phyloP scores from a whole-genome alignment of 2,888 invertebrate species.

The Lottia gigantea region DNA sequence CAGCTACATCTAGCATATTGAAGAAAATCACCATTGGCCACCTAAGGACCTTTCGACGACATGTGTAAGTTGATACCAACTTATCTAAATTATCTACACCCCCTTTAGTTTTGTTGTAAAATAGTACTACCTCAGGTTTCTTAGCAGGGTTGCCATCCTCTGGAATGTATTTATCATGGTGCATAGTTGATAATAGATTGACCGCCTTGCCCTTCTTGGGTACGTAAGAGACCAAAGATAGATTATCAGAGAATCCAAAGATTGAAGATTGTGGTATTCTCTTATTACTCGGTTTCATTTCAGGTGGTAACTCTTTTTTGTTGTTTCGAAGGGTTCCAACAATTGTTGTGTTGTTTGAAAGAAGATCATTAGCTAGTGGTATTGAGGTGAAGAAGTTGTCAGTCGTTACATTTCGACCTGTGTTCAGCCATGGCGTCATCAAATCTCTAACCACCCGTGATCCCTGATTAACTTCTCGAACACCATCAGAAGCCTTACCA shows the following conservation, averaged over 20 bases:
- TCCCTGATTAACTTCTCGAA: neutral
- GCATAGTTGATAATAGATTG: neutral
- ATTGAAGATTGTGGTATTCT: neutral
- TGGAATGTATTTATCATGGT: neutral
- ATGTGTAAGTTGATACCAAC: neutral
- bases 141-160: neutral
- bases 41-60: neutral
- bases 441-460: neutral
- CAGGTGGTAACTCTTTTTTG: neutral
- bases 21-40: neutral
- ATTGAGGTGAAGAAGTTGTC: slow-evolving; percentile 6
- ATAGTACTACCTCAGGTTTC: neutral
- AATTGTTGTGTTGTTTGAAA: slow-evolving; percentile 1
- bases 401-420: neutral
- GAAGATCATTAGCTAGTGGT: neutral
- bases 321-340: neutral
- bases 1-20: neutral
- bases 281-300: neutral
- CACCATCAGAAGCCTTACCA: neutral
- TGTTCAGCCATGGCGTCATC: neutral
- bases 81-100: neutral
- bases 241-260: neutral
- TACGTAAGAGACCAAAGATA: neutral
- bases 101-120: slow-evolving; percentile 1
- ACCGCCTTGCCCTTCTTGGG: slow-evolving; percentile 5